A percentile compares a stretch with the other conserved stretches of the same genome.
Conservation (phyloP, 2,113 vertebrate species). For the Hippocampus mohnikei region DNA sequence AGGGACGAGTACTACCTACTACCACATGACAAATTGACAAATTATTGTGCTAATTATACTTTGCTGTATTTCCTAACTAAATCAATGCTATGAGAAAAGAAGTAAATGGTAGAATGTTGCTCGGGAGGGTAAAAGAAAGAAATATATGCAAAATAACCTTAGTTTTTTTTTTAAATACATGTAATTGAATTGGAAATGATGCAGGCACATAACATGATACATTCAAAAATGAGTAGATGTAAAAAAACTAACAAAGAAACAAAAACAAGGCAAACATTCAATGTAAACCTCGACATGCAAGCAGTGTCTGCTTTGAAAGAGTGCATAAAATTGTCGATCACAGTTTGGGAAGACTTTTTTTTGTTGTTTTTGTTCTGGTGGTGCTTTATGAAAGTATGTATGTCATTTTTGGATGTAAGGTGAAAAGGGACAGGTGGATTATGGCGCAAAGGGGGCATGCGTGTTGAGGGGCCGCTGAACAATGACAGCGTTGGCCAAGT, state of each 20-base stretch:
- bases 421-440: not conserved
- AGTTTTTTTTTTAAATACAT: not conserved
- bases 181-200: not conserved
- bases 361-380: not conserved
- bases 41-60: too few species aligned
- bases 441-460: slow-evolving; percentile 68
- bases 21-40: too few species aligned
- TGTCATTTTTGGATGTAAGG: not conserved
- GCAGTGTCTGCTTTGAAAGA: slow-evolving; percentile 1
- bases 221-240: not conserved
- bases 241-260: not conserved
- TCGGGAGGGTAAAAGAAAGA: not conserved
- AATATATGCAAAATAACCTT: not conserved
- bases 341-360: slow-evolving; percentile 1
- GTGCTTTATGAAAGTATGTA: not conserved
- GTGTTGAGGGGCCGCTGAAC: slow-evolving; percentile 82
- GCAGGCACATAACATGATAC: slow-evolving; percentile 7
- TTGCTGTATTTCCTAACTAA: too few species aligned
- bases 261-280: slow-evolving; percentile 1
- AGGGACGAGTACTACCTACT: too few species aligned
- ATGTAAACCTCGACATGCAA: not conserved
- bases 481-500: slow-evolving; percentile 84
- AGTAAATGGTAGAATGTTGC: not conserved
- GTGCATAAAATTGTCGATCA: not conserved
- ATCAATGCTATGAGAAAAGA: too few species aligned